Conservation (phyloP, 2,888 invertebrate species). For the Conomelus anceps region DNA sequence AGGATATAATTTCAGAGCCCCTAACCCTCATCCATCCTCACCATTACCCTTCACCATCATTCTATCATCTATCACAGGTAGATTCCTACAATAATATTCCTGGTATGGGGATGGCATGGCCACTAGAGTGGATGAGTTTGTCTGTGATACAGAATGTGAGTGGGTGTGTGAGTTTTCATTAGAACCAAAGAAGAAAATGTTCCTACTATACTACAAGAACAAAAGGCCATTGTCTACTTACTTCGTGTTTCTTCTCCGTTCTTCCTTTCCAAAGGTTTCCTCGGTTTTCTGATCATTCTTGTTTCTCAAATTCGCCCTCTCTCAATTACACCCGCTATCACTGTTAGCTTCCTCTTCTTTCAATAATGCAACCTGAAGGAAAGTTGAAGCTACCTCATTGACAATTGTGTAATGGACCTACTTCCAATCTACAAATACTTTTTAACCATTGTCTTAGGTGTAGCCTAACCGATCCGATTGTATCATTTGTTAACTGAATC, state of each 20-base stretch:
- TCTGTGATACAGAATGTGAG: not conserved
- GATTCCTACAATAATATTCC: not conserved
- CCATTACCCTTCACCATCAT: too few species aligned
- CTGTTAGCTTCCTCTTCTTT: not conserved
- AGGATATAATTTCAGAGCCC: not conserved
- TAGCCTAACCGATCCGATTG: too few species aligned
- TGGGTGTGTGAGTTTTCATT: not conserved
- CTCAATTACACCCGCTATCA: not conserved
- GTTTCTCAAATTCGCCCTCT: not conserved
- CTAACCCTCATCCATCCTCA: too few species aligned
- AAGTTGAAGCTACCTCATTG: too few species aligned
- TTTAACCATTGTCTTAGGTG: too few species aligned
- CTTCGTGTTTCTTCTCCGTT: not conserved
- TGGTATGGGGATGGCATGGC: not conserved
- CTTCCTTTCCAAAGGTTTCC: not conserved
- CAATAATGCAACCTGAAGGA: not conserved
- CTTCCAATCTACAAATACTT: too few species aligned
- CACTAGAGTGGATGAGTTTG: not conserved
- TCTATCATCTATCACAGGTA: not conserved
- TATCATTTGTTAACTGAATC: too few species aligned
- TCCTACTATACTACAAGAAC: not conserved
- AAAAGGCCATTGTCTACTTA: not conserved
- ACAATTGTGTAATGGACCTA: too few species aligned
- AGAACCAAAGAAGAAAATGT: not conserved
- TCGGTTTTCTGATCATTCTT: not conserved